Conservation (phyloP, 2,888 invertebrate genomes). For the Lepidocyrtinus sp. region DNA sequence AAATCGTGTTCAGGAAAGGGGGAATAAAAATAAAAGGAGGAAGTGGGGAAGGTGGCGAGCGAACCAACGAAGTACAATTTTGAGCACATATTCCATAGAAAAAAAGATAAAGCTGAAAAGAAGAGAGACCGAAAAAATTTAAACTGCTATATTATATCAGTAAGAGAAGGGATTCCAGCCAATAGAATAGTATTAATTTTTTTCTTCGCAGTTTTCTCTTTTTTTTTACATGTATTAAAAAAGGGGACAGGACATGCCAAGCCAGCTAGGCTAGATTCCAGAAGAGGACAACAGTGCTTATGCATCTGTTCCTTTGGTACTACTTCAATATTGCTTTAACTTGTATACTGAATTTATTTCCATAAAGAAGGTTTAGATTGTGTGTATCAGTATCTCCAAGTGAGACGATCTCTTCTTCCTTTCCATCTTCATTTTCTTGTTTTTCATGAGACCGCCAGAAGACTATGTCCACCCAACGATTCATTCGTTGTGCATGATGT, state of each 20-base stretch:
- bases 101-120: background rate
- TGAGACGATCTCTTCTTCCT: slow-evolving; percentile 25
- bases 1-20: background rate
- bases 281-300: background rate
- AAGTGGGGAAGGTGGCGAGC: slow-evolving; percentile 1
- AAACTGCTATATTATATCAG: too few species aligned
- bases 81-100: slow-evolving; percentile 6
- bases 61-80: background rate
- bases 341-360: background rate
- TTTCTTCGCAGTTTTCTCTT: background rate
- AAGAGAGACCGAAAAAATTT: too few species aligned
- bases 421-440: slow-evolving; percentile 8
- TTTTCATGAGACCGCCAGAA: slow-evolving; percentile 4
- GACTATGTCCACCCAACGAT: background rate
- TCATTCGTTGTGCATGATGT: background rate
- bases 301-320: background rate
- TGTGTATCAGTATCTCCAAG: slow-evolving; percentile 40
- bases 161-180: background rate
- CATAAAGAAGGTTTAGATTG: slow-evolving; percentile 4
- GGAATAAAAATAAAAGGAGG: slow-evolving; percentile 31
- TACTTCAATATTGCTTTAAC: background rate
- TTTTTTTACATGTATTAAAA: background rate
- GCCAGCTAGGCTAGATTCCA: too few species aligned
- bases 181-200: slow-evolving; percentile 4
- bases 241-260: background rate